These are phyloP conservation scores for Oenanthe melanoleuca DNA, from an alignment of 2,113 vertebrate species.

Conservation along the genomic window DNA sequence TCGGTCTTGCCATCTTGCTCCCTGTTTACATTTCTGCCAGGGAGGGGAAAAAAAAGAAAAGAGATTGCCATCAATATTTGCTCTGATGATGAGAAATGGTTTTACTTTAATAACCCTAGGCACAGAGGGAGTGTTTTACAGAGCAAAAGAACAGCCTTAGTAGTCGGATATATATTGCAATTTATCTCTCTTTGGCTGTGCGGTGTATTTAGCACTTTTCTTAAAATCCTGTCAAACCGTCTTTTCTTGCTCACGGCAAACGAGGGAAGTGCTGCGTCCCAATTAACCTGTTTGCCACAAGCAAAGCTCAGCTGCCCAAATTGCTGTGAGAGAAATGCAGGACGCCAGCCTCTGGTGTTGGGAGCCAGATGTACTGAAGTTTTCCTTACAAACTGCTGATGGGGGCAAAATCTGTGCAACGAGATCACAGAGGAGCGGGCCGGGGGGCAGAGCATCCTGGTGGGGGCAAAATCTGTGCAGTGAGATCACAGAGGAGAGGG, in stretches of 20 bases:
- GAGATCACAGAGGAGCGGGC: too few species aligned
- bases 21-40: neutral
- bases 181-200: neutral
- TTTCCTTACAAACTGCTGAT: neutral
- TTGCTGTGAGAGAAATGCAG: accelerated
- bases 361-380: neutral
- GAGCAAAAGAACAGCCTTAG: neutral
- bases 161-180: neutral
- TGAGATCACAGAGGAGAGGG: neutral
- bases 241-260: neutral
- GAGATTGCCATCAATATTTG: neutral
- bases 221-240: neutral
- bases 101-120: neutral
- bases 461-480: neutral
- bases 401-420: accelerated
- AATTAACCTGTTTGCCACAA: neutral
- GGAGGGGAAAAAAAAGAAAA: too few species aligned
- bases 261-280: neutral
- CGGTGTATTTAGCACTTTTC: neutral
- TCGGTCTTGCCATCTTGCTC: neutral
- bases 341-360: neutral
- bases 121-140: neutral
- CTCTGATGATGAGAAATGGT: neutral
- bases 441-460: neutral
- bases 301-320: neutral